phyloP scores from a whole-genome alignment of 2,888 invertebrate genomes.

The Deilephila porcellus region DNA sequence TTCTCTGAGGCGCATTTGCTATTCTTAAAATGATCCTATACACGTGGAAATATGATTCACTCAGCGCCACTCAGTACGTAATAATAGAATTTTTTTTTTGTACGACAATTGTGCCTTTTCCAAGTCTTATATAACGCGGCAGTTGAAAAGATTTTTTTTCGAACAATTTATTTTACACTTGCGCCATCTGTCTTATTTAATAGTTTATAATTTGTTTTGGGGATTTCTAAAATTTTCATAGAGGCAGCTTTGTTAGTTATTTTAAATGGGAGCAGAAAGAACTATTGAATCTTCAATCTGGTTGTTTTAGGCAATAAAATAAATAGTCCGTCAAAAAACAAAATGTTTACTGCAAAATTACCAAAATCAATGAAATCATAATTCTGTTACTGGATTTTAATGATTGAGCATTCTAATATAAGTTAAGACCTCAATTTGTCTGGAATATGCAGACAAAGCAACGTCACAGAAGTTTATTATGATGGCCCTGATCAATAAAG shows the following conservation, averaged over 20 bases:
- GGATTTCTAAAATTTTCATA: background rate
- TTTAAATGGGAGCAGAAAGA: background rate
- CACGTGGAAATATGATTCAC: conserved; percentile 11
- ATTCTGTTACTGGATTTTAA: too few species aligned
- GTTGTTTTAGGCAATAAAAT: background rate
- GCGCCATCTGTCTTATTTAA: conserved; percentile 7
- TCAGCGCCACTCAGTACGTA: background rate
- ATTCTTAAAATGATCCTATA: background rate
- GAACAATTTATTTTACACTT: background rate
- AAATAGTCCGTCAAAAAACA: too few species aligned
- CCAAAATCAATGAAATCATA: too few species aligned
- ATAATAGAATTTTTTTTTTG: background rate
- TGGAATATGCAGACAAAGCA: too few species aligned
- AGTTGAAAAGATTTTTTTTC: background rate
- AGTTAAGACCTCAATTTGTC: too few species aligned
- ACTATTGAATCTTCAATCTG: background rate
- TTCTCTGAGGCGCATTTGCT: background rate
- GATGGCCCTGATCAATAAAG: too few species aligned
- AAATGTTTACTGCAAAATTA: too few species aligned
- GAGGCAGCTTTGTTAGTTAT: background rate
- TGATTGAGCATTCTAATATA: too few species aligned
- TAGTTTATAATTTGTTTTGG: conserved; percentile 12
- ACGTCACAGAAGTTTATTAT: too few species aligned
- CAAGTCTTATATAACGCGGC: background rate
- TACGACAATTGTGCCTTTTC: background rate